Base-by-base conservation (phyloP, 2,888 invertebrate species). In the Cheilosia pagana region DNA sequence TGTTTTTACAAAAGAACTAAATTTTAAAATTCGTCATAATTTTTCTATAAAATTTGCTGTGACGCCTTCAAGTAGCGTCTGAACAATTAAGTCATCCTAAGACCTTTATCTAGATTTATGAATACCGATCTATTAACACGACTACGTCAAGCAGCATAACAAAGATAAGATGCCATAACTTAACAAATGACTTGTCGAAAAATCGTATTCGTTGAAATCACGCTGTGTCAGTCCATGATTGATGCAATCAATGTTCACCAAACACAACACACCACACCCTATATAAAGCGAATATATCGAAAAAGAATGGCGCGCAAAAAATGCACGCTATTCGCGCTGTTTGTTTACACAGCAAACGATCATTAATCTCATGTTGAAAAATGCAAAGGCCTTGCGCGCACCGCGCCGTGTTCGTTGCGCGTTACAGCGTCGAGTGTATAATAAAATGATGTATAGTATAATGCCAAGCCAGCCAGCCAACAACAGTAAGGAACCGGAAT, bases 281-380 rank as follows among this genome's bases (percentile, higher is more conserved):
- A 57, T 41, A 12, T 23, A 41, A n/a, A n/a, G 1, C 23, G 21
- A 12, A n/a, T 28, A 28, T 28, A 39, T 45, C 16, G 14, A 74
- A 10, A 23, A 74, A 35, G 25, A 57, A 75, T 50, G 65, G 68
- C 68, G 8, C 31, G 21, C 35, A 68, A 72, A 65, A 79, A 79
- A 63, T 78, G 63, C 55, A 79, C 57, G 63, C 31, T 57, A 71
- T 79, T 79, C 19, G 41, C 65, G 65, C 31, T 35, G 78, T 79
- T 74, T 79, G 72, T 79, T 79, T 79, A 74, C 65, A 79, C 65
- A 65, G 50, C 43, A 65, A 72, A 68, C 48, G 43, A 21, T 59
- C 57, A 79, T 79, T 79, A 14, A 50, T 50, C 23, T 50, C 50
- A 21, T 23, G 50, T 14, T 45, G 45, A 45, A 16, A 45, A 16